Evolutionary conservation across 2,797 vertebrate genomes (phyloP), one percentile per base, ranked within the genome.

Genomic region (Lagodon rhomboides): DNA sequence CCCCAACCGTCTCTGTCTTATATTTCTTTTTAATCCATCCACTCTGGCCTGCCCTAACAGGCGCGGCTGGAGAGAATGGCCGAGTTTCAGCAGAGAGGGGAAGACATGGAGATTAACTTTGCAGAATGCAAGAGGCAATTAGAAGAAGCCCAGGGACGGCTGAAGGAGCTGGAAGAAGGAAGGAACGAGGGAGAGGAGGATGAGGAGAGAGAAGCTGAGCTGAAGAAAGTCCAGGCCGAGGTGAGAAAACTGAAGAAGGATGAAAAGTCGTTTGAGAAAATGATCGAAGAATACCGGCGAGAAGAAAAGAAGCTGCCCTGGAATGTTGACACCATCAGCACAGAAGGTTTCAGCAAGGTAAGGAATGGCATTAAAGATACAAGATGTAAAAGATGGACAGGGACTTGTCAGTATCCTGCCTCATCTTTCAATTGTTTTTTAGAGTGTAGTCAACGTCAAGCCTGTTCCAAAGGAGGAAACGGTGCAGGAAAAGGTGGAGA

Each of bases 291-390:
- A 51, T 81, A 97, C 79, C 77, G 83, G 23, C 93, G 88, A 50
- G 96, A 97, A 75, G 96, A 96, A 84, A 97, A 96, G 90, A 96
- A 85, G 78, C 93, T 95, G 91, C 96, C 97, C 2, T 98, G 98
- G 97, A 97, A 98, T 0, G 96, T 98, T 1, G 97, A 98, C 85
- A 97, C 96, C 0, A 95, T 98, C 80, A 96, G 97, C 95, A 97
- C 95, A 63, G 97, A 98, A 0, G 97, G 97, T 1, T 99, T 98
- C 90, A 97, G 96, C 90, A 99, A 97, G 96, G 97, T 97, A 68
- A 23, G 83, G 1, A 13, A 11, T 3, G 18, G 0, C 16, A 18
- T 50, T 5, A 5, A 23, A 34, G 15, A 13, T 17, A 0, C 18
- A 18, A 4, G 0, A n/a, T 47, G 15, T 55, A 12, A 10, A 20